Evolutionary conservation across 2,113 vertebrate genomes (phyloP).

Genomic region (Neopipo cinnamomea): DNA sequence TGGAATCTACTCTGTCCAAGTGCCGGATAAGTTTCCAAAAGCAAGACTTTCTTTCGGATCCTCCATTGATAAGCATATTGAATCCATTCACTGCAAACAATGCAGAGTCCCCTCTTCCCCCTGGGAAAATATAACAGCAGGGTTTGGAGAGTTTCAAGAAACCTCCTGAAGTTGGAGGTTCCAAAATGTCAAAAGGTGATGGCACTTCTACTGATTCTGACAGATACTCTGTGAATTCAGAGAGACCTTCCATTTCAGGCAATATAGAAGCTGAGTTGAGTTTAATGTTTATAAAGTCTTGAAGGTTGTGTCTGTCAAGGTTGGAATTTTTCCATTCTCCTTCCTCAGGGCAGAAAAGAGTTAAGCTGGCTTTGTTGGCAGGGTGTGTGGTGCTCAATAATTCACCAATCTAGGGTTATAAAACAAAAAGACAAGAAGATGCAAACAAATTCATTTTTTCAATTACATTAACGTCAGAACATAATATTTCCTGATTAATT

Average conservation of each 20-base stretch:
- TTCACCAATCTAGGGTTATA: slow-evolving; percentile 86
- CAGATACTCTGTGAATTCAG: slow-evolving; percentile 95
- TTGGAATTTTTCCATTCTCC: slow-evolving; percentile 97
- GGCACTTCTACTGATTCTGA: slow-evolving; percentile 98
- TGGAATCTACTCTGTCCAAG: slow-evolving; percentile 92
- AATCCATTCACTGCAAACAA: slow-evolving; percentile 96
- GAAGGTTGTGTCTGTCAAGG: slow-evolving; percentile 94
- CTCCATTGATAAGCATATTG: slow-evolving; percentile 97
- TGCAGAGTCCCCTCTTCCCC: slow-evolving; percentile 90
- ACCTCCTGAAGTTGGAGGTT: slow-evolving; percentile 93
- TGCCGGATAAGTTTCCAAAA: slow-evolving; percentile 98
- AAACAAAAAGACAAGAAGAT: slow-evolving; percentile 4
- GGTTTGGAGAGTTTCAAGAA: slow-evolving; percentile 97
- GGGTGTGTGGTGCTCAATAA: slow-evolving; percentile 93
- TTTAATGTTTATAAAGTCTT: slow-evolving; percentile 97
- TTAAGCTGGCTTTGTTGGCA: slow-evolving; percentile 94
- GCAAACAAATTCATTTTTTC: neutral
- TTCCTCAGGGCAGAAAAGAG: slow-evolving; percentile 92
- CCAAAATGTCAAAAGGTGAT: slow-evolving; percentile 94
- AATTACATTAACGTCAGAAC: neutral
- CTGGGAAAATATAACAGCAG: slow-evolving; percentile 97
- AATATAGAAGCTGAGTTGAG: slow-evolving; percentile 89
- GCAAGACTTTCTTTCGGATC: slow-evolving; percentile 93
- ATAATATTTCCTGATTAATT: neutral
- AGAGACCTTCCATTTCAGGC: slow-evolving; percentile 96